Evolutionary conservation across 2,797 vertebrate species (phyloP), one percentile per base, ranked within the genome.

Genomic region (Telmatherina bonti): DNA sequence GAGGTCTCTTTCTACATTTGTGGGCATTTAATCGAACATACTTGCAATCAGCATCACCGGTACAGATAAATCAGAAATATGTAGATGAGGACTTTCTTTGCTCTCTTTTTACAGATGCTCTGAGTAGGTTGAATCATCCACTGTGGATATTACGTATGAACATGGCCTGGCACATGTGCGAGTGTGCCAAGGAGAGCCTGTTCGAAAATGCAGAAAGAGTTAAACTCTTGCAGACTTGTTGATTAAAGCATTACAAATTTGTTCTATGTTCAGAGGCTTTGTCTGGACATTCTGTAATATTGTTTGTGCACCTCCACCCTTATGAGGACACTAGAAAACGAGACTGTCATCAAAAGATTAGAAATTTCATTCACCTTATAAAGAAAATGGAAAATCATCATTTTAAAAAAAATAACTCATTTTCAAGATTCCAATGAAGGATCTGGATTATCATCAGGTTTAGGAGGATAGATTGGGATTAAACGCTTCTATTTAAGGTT

Each of bases 201-300:
- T 80, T 81, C 53, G 62, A 60, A 82, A 73, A 76, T 76, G 70
- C 72, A 72, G 66, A 30, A 57, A 76, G 74, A 82, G 82, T 75
- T 16, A 73, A 92, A 90, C 85, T 91, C 88, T 15, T 3, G 52
- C 56, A 66, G 89, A 93, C 91, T 92, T 92, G 90, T 93, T 92
- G 90, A 90, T 89, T 79, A 72, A 65, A 79, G 56, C 66, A 35
- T 65, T 29, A 70, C 20, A 62, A 67, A 73, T 67, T 70, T 22
- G 52, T 56, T 67, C 24, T 60, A 5, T 30, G 26, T 45, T 15
- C 67, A 27, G 3, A 45, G 59, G 26, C 22, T 74, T 38, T 53
- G 15, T 55, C 59, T 35, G 15, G 24, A 18, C 47, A 31, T 61
- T 13, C 61, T 63, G 9, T 72, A 8, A 63, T 61, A 41, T 67